Evolutionary conservation across 2,888 invertebrate genomes (phyloP), one percentile per base, ranked within the genome.

Genomic region (Metacarcinus magister): DNA sequence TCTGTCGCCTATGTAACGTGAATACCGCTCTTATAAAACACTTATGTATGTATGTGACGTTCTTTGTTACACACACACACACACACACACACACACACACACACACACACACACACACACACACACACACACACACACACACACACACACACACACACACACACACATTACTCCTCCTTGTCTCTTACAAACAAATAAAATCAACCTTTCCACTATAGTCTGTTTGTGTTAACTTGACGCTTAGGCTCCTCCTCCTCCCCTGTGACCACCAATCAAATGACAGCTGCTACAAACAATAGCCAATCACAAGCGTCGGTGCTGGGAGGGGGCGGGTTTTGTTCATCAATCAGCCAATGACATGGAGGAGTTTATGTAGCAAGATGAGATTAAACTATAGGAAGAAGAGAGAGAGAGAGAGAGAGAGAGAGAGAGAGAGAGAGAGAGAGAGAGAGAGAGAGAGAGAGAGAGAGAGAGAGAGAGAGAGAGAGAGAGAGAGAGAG

Each of bases 391-490:
- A 19, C 23, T 60, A 60, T 19, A 19, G 16, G 75, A 75, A n/a
- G 75, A 60, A n/a, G 28, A 8, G 28, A 28, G 75, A 75, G 28
- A 28, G n/a, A n/a, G 23, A 75, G 75, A 23, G 75, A 28, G 75
- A 23, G 28, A 75, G 75, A 75, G 19, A 75, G 60, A 10, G 60
- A 60, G 60, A 60, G 5, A 10, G 23, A 19, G 23, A 28, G 23
- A 28, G 0, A 67, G 67, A 75, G 28, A 75, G 75, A 19, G 23
- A 67, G 2, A 23, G 67, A 75, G 75, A 23, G 75, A 75, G 75
- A 28, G 75, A 75, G 75, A 75, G 75, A 75, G 75, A 75, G 75
- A 75, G 75, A 75, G 75, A 75, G 75, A 75, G 75, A 75, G 75
- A 75, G 75, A 75, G 75, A 75, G 75, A 75, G 75, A 75, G 75